Conservation (phyloP, 2,113 vertebrate genomes). For the Ginglymostoma cirratum region DNA sequence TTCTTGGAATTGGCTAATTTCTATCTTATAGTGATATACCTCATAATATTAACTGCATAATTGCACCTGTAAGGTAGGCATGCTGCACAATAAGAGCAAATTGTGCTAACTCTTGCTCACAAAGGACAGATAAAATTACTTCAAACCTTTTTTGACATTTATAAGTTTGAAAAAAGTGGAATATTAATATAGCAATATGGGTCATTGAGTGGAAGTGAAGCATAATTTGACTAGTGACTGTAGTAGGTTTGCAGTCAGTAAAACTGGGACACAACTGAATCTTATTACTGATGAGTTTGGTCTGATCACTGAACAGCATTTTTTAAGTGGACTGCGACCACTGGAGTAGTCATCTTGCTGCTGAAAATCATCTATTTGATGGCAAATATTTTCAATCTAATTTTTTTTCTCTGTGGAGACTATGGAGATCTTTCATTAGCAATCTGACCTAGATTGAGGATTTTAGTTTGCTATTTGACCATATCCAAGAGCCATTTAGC, state of each 20-base stretch:
- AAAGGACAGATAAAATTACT: background rate
- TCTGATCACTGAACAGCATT: background rate
- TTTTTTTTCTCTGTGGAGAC: background rate
- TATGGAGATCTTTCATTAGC: background rate
- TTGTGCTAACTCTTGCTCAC: too few relatives aligned
- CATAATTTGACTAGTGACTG: background rate
- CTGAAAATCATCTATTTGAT: background rate
- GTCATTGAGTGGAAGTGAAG: background rate
- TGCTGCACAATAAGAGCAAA: background rate
- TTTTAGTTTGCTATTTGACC: background rate
- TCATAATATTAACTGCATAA: background rate
- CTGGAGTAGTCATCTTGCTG: background rate
- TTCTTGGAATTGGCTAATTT: background rate
- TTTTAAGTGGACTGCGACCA: background rate
- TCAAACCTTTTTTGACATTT: background rate
- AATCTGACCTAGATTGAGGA: too few relatives aligned
- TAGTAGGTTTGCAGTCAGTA: background rate
- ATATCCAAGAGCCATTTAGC: background rate
- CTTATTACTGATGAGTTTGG: background rate
- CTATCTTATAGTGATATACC: background rate
- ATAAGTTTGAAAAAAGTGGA: background rate
- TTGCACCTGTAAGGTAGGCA: background rate
- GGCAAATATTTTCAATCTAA: background rate
- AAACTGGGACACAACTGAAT: background rate
- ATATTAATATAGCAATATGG: background rate